Conservation (phyloP, 37 sponge, comb jelly and placozoan species). For the Eunapius fragilis region DNA sequence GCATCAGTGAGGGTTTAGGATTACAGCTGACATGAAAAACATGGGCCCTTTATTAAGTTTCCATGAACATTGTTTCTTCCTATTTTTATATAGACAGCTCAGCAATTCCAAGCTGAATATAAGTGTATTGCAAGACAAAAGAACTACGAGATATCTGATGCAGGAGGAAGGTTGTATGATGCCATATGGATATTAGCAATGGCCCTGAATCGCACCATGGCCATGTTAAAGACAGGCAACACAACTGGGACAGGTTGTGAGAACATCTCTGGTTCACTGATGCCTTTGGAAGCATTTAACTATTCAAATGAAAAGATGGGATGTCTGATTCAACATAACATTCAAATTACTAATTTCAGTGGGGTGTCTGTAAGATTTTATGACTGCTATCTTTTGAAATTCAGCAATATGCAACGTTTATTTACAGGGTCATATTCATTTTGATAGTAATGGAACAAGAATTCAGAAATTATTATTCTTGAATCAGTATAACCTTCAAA, state of each 20-base stretch:
- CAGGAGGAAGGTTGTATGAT: constrained; percentile 20
- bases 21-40: too few species aligned
- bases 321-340: constrained; percentile 23
- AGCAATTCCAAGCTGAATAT: background rate
- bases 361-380: constrained; percentile 37
- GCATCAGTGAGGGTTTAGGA: too few species aligned
- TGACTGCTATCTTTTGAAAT: too few species aligned
- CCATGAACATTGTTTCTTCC: too few species aligned
- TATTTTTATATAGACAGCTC: background rate
- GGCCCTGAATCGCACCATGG: constrained; percentile 16
- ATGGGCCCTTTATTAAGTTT: too few species aligned
- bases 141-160: background rate
- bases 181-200: constrained; percentile 43
- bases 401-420: too few species aligned
- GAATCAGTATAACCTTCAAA: background rate
- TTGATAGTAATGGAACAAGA: constrained; percentile 10
- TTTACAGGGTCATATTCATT: constrained; percentile 11
- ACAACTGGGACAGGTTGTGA: background rate
- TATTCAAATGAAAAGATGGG: constrained; percentile 22
- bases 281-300: constrained; percentile 22
- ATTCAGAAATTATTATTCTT: background rate
- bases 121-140: background rate
- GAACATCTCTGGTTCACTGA: background rate
- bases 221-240: background rate
- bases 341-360: constrained; percentile 14